Conservation (phyloP, 2,797 vertebrate species). For the Neosilurus hyrtlii region DNA sequence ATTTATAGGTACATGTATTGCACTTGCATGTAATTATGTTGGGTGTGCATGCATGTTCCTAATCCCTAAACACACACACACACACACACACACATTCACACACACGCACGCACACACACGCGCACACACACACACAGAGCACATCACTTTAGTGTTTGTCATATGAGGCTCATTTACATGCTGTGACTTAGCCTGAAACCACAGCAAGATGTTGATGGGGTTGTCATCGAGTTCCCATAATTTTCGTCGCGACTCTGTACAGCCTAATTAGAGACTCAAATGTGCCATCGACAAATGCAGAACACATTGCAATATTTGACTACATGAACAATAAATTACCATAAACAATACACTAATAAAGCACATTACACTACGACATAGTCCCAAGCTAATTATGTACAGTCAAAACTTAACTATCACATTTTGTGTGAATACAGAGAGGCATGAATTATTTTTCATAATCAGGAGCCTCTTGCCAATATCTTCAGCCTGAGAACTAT, state of each 20-base stretch:
- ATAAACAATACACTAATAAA: slow-evolving; percentile 71
- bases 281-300: slow-evolving; percentile 68
- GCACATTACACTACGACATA: slow-evolving; percentile 64
- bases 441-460: slow-evolving; percentile 44
- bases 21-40: slow-evolving; percentile 50
- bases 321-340: slow-evolving; percentile 79
- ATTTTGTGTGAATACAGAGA: slow-evolving; percentile 41
- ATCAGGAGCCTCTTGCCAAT: slow-evolving; percentile 24
- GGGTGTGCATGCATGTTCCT: slow-evolving; percentile 37
- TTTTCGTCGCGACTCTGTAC: slow-evolving; percentile 64
- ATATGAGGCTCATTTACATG: slow-evolving; percentile 60
- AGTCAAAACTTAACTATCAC: slow-evolving; percentile 66
- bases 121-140: slow-evolving; percentile 48
- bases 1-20: slow-evolving; percentile 28
- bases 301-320: slow-evolving; percentile 74
- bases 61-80: slow-evolving; percentile 45
- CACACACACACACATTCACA: slow-evolving; percentile 40
- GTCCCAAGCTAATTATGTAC: slow-evolving; percentile 69
- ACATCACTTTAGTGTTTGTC: slow-evolving; percentile 63
- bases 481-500: neutral
- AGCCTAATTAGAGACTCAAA: slow-evolving; percentile 74
- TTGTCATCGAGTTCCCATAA: slow-evolving; percentile 76
- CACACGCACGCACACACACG: slow-evolving; percentile 39
- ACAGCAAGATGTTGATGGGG: slow-evolving; percentile 75
- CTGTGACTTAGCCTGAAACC: slow-evolving; percentile 61